Conservation (phyloP, 2,888 invertebrate genomes). For the Drosophila peninsularis region DNA sequence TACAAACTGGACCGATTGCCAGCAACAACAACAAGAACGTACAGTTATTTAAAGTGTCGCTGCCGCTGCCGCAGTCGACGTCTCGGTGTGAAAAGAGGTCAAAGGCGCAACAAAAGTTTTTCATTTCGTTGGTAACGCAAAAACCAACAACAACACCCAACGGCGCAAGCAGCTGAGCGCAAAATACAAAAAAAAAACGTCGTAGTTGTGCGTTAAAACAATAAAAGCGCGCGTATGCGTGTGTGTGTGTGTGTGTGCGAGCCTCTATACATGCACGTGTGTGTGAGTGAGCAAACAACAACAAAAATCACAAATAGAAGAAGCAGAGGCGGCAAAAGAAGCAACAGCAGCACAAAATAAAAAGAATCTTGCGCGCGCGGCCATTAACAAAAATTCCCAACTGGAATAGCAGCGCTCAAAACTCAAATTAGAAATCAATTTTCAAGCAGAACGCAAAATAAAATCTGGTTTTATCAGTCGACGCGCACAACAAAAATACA, state of each 20-base stretch:
- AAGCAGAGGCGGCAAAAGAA: constrained; percentile 17
- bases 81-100: constrained; percentile 74
- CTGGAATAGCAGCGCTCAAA: constrained; percentile 53
- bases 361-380: constrained; percentile 58
- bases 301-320: constrained; percentile 47
- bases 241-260: constrained; percentile 43
- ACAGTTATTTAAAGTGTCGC: constrained; percentile 55
- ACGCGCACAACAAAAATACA: constrained; percentile 41
- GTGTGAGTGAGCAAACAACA: constrained; percentile 65
- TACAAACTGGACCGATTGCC: constrained; percentile 23
- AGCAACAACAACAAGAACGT: constrained; percentile 37
- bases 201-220: constrained; percentile 77
- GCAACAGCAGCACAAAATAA: constrained; percentile 34
- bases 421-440: constrained; percentile 71
- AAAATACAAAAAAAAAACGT: constrained; percentile 69
- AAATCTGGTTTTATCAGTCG: constrained; percentile 78
- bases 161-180: constrained; percentile 65
- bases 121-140: constrained; percentile 56
- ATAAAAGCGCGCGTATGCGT: constrained; percentile 54
- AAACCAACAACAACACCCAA: constrained; percentile 36
- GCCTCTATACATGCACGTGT: background rate
- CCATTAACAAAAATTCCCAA: constrained; percentile 63
- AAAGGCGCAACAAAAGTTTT: constrained; percentile 77
- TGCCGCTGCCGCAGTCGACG: constrained; percentile 34
- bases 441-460: constrained; percentile 59